Base-by-base conservation (phyloP, 2,797 vertebrate species). In the Nannoperca australis region DNA sequence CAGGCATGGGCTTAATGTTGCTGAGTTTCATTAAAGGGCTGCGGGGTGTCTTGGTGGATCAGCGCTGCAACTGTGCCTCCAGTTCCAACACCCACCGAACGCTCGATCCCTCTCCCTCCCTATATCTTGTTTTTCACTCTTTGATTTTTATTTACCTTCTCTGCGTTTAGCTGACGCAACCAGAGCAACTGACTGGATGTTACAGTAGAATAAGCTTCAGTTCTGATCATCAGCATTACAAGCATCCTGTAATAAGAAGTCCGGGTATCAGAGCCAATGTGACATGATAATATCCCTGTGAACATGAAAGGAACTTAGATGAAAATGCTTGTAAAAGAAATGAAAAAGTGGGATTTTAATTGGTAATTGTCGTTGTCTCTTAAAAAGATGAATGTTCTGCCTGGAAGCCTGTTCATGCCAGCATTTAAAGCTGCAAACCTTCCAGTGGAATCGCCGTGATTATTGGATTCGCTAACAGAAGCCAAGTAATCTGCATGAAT, bases 1-100 rank as follows among this genome's bases (percentile, higher is more conserved):
- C 22, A 5, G 60, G 72, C 76, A 3, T 1, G 5, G 49, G 53
- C 73, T 82, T 71, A 60, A 59, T 55, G 59, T 82, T 44, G 55
- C 50, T 38, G 49, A 61, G 47, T 69, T 83, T 66, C 67, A 70
- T 54, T 67, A 15, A 51, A 74, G 44, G 60, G 51, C 73, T 66
- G 79, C 49, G 9, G 73, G 82, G 67, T 17, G 79, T 74, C 74
- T 78, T 32, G 34, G 22, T 53, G 76, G 61, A 84, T 76, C 72
- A 79, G 27, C 22, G 66, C 55, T 80, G 76, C 73, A 50, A 32
- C 40, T 65, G 45, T 15, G 74, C 34, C 65, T 76, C 32, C 32
- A 53, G 54, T 68, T 73, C 67, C 18, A 49, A 62, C 62, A 49
- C 53, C 72, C 59, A 27, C 62, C 30, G 2, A 59, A 60, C 1